Base-by-base conservation (phyloP, 2,797 vertebrate species). In the Eulemur albifrons region DNA sequence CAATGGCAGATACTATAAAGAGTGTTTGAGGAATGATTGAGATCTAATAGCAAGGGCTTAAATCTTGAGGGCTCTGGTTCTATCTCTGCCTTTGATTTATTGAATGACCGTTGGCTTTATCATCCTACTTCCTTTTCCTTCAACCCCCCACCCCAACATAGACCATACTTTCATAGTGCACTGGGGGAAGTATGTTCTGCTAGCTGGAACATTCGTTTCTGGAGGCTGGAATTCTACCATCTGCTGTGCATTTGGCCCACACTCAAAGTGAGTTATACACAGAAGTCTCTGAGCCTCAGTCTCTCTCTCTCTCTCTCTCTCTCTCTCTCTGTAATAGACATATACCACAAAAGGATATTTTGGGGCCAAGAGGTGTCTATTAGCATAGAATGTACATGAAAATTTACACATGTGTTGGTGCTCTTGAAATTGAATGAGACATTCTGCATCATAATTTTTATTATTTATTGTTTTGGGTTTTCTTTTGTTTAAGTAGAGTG, bases 41-140 rank as follows among this genome's bases (percentile, higher is more conserved):
- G 32, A 35, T 76, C 92, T 92, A 84, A 80, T 5, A 17, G 7
- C 69, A 79, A 63, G 48, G n/a, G 12, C 27, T 88, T 90, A 50
- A 12, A 65, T 67, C 11, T 75, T 57, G 18, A 84, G 57, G 5
- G 10, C 40, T 94, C 17, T 76, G 84, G 43, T 81, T 17, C 50
- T 20, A 4, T 87, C 65, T 87, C 57, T 50, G 52, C 7, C 65
- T 85, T 94, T 91, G 48, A 95, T 95, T 93, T 86, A 52, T 23
- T 65, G 57, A 83, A 77, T 80, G 72, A 61, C 52, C 81, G 75
- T 93, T 94, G 59, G 77, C 69, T 75, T 90, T 30, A 90, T n/a
- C 30, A 65, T 75, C 59, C 45, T 54, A n/a, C 38, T 80, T 59
- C 32, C 43, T 59, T 57, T 5, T 30, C 27, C 2, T 6, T 59